These are phyloP conservation scores for Hedychridium roseum DNA, from an alignment of 2,888 invertebrate species.

Conservation along the genomic window DNA sequence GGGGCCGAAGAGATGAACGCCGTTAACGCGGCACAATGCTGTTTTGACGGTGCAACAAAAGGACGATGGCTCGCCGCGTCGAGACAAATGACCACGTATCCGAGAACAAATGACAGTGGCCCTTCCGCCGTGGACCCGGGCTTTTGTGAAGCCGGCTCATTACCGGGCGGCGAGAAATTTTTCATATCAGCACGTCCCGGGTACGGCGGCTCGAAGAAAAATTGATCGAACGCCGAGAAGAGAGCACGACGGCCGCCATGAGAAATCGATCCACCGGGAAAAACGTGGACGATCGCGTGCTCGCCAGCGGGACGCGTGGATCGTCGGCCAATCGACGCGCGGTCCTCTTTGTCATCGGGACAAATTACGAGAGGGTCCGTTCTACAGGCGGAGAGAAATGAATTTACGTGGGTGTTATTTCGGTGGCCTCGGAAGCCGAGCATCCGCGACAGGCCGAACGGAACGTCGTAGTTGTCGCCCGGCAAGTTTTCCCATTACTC, in stretches of 20 bases:
- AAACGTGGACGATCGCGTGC: no score
- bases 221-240: slow-evolving; percentile 32
- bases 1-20: slow-evolving; percentile 36
- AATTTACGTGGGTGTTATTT: no score
- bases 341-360: no score
- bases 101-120: slow-evolving; percentile 62
- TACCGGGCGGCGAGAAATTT: slow-evolving; percentile 57
- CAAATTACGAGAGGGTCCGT: no score
- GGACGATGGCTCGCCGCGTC: slow-evolving; percentile 36
- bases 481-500: no score
- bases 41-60: slow-evolving; percentile 59
- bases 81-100: slow-evolving; percentile 58
- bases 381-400: no score
- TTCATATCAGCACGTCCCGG: slow-evolving; percentile 49
- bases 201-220: slow-evolving; percentile 33
- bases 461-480: no score
- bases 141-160: slow-evolving; percentile 57
- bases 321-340: no score
- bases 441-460: no score
- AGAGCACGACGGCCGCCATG: neutral
- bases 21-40: slow-evolving; percentile 56
- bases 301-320: no score
- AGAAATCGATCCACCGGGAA: no score
- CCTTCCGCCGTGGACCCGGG: slow-evolving; percentile 41
- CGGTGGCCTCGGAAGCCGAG: no score